Conservation (phyloP, 2,797 vertebrate genomes). For the Cyclura pinguis region DNA sequence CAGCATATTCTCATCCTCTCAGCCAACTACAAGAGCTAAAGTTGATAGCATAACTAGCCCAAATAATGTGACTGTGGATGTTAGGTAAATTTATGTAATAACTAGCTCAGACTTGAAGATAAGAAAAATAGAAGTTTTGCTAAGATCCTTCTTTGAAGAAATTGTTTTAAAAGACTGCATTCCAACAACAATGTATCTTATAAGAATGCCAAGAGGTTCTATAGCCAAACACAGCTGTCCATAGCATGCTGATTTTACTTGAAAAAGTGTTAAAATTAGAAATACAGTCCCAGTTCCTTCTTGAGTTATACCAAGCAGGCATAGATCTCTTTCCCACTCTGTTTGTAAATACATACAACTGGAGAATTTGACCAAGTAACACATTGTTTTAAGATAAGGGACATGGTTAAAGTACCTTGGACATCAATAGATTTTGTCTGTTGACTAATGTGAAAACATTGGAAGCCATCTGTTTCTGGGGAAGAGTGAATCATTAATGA, state of each 20-base stretch:
- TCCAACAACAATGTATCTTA: background rate
- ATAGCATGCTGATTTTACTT: background rate
- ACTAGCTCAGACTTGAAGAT: background rate
- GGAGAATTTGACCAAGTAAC: background rate
- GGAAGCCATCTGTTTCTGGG: constrained; percentile 20
- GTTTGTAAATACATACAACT: background rate
- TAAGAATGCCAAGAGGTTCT: background rate
- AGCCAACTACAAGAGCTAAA: background rate
- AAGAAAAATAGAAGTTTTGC: background rate
- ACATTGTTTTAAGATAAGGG: background rate
- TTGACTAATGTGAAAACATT: constrained; percentile 13
- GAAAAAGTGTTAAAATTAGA: background rate
- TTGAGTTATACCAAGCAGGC: background rate
- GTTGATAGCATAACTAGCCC: background rate
- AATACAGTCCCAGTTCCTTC: background rate
- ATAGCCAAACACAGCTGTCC: background rate
- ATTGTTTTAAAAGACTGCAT: background rate
- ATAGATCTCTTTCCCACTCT: background rate
- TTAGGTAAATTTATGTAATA: background rate
- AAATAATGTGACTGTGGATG: background rate
- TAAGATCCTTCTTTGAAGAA: background rate
- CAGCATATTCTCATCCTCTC: background rate
- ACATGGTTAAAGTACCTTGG: background rate
- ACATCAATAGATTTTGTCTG: background rate
- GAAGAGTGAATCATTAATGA: background rate